Percentiles rank a stretch among this genome's conserved stretches.
Conservation (phyloP, 2,113 vertebrate genomes). For the Podiceps cristatus region DNA sequence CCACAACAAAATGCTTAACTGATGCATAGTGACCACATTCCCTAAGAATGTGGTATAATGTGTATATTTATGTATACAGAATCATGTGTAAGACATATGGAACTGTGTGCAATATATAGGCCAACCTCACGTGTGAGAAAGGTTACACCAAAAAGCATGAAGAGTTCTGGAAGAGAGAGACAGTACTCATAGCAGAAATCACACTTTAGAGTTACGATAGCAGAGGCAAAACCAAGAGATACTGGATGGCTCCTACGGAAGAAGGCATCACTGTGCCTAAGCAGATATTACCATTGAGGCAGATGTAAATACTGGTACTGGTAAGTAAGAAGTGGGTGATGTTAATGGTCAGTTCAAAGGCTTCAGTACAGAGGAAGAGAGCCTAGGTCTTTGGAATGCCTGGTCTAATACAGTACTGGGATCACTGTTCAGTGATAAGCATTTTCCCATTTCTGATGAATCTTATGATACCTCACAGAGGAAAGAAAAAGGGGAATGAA, state of each 20-base stretch:
- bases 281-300: too few species aligned
- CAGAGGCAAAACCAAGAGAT: background rate
- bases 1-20: background rate
- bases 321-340: background rate
- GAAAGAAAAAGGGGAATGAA: background rate
- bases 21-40: background rate
- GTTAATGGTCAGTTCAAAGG: background rate
- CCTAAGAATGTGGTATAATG: background rate
- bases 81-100: background rate
- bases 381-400: background rate
- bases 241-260: background rate
- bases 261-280: background rate
- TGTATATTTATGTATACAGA: background rate
- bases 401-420: background rate
- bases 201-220: background rate
- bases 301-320: background rate
- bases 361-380: background rate
- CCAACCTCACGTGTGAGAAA: background rate
- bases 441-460: background rate
- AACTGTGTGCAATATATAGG: background rate
- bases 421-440: background rate
- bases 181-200: background rate
- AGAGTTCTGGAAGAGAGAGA: background rate
- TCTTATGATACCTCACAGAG: background rate
- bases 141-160: background rate